These are phyloP conservation scores for Falcaria lacertinaria DNA, from an alignment of 2,888 invertebrate genomes.

Conservation along the genomic window DNA sequence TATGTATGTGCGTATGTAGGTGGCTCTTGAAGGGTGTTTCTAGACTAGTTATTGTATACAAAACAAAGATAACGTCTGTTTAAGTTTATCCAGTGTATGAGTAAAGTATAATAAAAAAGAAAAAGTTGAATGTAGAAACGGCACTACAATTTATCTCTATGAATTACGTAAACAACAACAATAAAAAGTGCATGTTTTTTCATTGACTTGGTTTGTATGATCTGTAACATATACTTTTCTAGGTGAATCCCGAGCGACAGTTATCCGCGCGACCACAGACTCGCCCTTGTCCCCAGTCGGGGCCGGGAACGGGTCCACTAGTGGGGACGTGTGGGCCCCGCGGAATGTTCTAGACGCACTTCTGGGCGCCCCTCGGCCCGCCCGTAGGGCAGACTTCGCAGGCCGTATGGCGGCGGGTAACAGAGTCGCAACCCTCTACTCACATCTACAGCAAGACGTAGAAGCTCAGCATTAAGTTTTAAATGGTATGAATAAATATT, in stretches of 20 bases:
- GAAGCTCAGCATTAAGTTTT: slow-evolving; percentile 47
- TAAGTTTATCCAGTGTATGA: too few species aligned
- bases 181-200: too few species aligned
- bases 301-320: slow-evolving; percentile 44
- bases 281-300: slow-evolving; percentile 92
- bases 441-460: slow-evolving; percentile 80
- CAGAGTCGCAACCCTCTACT: slow-evolving; percentile 85
- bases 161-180: too few species aligned
- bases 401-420: slow-evolving; percentile 83
- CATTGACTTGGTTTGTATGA: too few species aligned
- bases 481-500: slow-evolving; percentile 16
- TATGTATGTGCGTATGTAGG: too few species aligned
- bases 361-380: slow-evolving; percentile 71
- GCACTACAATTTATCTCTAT: too few species aligned
- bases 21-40: too few species aligned
- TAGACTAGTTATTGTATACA: too few species aligned
- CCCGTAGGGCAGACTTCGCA: slow-evolving; percentile 79
- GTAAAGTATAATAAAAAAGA: too few species aligned
- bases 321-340: slow-evolving; percentile 61
- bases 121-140: too few species aligned
- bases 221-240: slow-evolving; percentile 13
- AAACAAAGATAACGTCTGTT: too few species aligned
- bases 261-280: slow-evolving; percentile 87
- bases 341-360: slow-evolving; percentile 78
- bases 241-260: slow-evolving; percentile 67